Base-by-base conservation (phyloP, 2,888 invertebrate species). In the Anoplius nigerrimus region DNA sequence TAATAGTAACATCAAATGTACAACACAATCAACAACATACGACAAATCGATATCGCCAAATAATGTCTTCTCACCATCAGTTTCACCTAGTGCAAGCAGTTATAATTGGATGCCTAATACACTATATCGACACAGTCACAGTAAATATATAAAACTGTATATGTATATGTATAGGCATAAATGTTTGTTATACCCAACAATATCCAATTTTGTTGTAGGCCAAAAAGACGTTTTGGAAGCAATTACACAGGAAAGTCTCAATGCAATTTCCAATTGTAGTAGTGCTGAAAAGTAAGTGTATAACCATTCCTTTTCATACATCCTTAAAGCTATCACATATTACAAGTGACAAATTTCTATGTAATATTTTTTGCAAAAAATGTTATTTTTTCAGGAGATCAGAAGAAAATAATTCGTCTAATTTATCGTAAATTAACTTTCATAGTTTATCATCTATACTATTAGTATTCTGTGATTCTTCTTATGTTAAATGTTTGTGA, bases 71-170 rank as follows among this genome's bases (percentile, higher is more conserved):
- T 56, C 62, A 52, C 58, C 79, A 8, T 84, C 85, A 43, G 74
- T 74, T 60, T 79, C 84, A 68, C 66, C 83, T 54, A 82, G 78
- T 62, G 68, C 82, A n/a, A 85, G 82, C 45, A 84, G 83, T 75
- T 86, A 85, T 51, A 86, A 82, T 53, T 87, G 88, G 88, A 80
- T 83, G 8, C 88, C 88, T n/a, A n/a, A n/a, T 13, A 82, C 84
- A 46, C 75, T 83, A 16, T 86, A 84, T 80, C 86, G 86, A 66
- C 84, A 86, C 58, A 84, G 82, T 61, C 84, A 86, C 52, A 80
- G 87, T 86, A 78, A 79, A 56, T 65, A 46, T 48, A 8, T 27
- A 48, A 45, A 48, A 60, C 13, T n/a, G 20, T n/a, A 61, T 69
- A 34, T 45, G 21, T 18, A 18, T 22, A 42, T 24, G 21, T 55